A percentile compares a stretch with the other conserved stretches of the same genome.
These are phyloP conservation scores for Oophaga pumilio DNA, from an alignment of 2,113 vertebrate genomes.

Conservation along the genomic window DNA sequence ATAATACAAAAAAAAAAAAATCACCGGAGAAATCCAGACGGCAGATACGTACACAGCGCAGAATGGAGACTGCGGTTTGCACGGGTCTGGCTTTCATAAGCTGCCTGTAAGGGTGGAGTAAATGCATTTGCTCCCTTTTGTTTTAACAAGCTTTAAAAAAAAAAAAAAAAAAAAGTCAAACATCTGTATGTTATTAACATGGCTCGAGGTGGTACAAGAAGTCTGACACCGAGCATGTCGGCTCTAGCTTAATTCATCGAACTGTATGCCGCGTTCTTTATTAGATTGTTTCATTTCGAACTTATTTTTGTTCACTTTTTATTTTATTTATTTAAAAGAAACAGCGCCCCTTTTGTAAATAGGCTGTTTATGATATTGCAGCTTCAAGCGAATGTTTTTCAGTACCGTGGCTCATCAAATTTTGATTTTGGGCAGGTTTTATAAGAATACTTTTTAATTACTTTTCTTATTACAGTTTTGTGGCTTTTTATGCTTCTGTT, in stretches of 20 bases:
- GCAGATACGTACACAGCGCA: slow-evolving; percentile 11
- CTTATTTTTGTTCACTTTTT: background rate
- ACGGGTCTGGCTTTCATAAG: slow-evolving; percentile 48
- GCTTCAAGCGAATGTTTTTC: background rate
- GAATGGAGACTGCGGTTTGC: slow-evolving; percentile 37
- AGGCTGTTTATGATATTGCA: background rate
- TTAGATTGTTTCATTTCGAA: background rate
- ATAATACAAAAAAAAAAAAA: background rate
- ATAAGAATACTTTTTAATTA: background rate
- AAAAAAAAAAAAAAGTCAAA: background rate
- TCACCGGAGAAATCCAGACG: background rate
- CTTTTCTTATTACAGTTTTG: background rate
- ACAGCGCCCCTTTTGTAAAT: background rate
- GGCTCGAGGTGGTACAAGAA: background rate
- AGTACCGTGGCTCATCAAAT: background rate
- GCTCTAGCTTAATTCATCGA: background rate
- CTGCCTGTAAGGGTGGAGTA: slow-evolving; percentile 15
- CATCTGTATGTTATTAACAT: slow-evolving; percentile 46
- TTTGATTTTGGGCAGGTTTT: background rate
- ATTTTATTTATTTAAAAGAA: background rate
- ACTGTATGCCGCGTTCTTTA: background rate
- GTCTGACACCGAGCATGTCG: background rate
- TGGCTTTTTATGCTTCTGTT: background rate
- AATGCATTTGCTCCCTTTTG: slow-evolving; percentile 11
- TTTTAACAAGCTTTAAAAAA: slow-evolving; percentile 35